A percentile compares a stretch with the other conserved stretches of the same genome.
Conservation (phyloP, 2,113 vertebrate species). For the Dolichotis patagonum region DNA sequence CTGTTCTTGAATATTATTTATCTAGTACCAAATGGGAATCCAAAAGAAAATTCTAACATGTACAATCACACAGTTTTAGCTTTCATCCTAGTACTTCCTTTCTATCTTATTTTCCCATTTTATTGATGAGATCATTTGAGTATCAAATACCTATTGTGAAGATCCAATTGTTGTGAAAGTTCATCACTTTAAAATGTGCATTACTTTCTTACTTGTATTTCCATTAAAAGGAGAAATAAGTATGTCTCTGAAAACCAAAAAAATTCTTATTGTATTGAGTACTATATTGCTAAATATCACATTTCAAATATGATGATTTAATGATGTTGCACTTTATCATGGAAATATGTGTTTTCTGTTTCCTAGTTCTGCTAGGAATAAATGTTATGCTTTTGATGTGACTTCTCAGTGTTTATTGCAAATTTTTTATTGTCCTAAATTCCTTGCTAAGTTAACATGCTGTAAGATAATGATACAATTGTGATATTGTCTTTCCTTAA, state of each 20-base stretch:
- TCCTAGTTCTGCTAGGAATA: not conserved
- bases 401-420: not conserved
- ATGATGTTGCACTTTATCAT: not conserved
- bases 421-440: not conserved
- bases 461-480: not conserved
- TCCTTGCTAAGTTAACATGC: not conserved
- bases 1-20: not conserved
- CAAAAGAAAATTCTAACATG: not conserved
- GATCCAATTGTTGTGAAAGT: not conserved
- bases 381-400: not conserved
- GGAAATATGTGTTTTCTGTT: not conserved
- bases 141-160: not conserved
- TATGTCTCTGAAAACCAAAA: not conserved
- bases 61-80: not conserved
- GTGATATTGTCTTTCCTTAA: not conserved
- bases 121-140: not conserved
- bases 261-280: not conserved
- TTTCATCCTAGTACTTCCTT: not conserved
- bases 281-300: not conserved
- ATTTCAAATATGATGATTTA: not conserved
- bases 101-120: not conserved
- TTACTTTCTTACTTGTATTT: not conserved
- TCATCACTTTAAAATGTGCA: not conserved
- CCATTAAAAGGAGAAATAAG: not conserved
- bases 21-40: not conserved